A percentile compares a stretch with the other conserved stretches of the same genome.
phyloP scores from a whole-genome alignment of 1,140 invertebrate species.

The Pseudomyrmex gracilis region DNA sequence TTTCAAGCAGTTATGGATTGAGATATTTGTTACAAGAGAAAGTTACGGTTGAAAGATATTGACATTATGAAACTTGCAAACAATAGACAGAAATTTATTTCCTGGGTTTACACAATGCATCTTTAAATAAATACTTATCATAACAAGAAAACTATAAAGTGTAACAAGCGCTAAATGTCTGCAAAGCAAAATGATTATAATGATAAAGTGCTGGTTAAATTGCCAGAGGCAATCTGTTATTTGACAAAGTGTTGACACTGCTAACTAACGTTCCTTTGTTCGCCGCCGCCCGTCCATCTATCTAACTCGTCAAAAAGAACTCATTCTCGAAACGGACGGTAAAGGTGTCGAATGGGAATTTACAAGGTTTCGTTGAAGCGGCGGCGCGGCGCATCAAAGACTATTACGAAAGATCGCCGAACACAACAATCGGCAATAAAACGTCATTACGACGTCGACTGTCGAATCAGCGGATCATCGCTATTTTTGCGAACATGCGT shows the following conservation, averaged over 20 bases:
- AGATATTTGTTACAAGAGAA: background rate
- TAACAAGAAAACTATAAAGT: background rate
- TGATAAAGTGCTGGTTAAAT: conserved; percentile 17
- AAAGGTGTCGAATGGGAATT: conserved; percentile 53
- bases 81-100: background rate
- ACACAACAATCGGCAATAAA: conserved; percentile 50
- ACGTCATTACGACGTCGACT: conserved; percentile 52
- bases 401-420: conserved; percentile 43
- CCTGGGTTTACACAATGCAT: no score
- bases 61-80: background rate
- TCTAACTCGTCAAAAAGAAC: conserved; percentile 52
- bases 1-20: background rate
- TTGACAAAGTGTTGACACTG: conserved; percentile 30
- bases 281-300: conserved; percentile 12
- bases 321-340: conserved; percentile 40
- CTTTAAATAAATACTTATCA: no score
- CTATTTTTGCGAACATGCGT: conserved; percentile 62
- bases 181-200: background rate
- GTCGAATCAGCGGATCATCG: conserved; percentile 55
- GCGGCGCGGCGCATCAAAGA: conserved; percentile 17
- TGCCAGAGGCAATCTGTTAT: conserved; percentile 42
- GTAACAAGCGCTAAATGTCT: background rate
- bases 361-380: conserved; percentile 58
- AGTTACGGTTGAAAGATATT: background rate
- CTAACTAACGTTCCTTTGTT: conserved; percentile 46